phyloP scores from a whole-genome alignment of 2,797 vertebrate species.

The Iguana delicatissima region DNA sequence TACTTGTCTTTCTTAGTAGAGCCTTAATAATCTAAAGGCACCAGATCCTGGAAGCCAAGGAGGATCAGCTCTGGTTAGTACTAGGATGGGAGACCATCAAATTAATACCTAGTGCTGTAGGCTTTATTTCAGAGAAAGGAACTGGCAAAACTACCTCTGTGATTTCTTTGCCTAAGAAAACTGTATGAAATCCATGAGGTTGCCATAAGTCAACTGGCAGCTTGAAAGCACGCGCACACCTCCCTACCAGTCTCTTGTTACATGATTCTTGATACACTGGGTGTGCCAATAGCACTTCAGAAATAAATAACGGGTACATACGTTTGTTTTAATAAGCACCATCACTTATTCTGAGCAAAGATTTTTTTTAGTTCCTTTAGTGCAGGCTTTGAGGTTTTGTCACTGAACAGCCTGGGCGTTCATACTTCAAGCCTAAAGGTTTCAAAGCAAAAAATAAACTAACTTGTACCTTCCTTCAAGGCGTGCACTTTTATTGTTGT shows the following conservation, averaged over 20 bases:
- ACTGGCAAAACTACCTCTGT: too few species aligned
- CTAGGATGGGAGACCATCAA: too few species aligned
- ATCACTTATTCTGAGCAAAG: constrained; percentile 22
- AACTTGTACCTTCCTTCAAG: constrained; percentile 68
- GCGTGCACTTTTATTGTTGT: constrained; percentile 64
- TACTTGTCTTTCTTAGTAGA: too few species aligned
- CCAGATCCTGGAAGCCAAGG: too few species aligned
- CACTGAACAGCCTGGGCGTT: constrained; percentile 21
- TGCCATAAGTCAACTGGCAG: too few species aligned
- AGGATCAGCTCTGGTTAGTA: too few species aligned
- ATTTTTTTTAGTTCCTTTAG: background rate
- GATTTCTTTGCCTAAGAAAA: too few species aligned
- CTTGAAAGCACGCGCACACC: too few species aligned
- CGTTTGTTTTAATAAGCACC: background rate
- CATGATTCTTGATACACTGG: background rate
- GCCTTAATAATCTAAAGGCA: too few species aligned
- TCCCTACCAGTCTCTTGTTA: background rate
- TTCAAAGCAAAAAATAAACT: constrained; percentile 51
- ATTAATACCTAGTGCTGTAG: too few species aligned
- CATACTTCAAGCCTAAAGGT: constrained; percentile 50
- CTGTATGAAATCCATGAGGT: too few species aligned
- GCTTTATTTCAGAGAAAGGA: too few species aligned
- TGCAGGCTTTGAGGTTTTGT: background rate
- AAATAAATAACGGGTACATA: background rate
- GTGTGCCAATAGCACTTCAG: background rate